Evolutionary conservation across 2,888 invertebrate genomes (phyloP), one percentile per base, ranked within the genome.

Genomic region (Kryphioiulus occultus): DNA sequence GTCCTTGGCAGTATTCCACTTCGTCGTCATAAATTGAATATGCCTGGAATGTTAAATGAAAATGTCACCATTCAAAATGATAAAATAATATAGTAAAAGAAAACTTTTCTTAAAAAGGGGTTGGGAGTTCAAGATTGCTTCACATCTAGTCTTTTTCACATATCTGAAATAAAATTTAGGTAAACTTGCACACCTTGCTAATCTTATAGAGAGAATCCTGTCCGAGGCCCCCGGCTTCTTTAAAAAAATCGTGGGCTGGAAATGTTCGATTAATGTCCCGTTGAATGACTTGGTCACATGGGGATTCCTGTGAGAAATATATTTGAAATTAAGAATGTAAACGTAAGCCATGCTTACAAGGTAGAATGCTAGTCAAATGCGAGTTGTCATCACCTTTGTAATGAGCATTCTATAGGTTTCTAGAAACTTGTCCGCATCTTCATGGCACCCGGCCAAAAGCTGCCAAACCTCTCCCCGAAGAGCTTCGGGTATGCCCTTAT

Each of bases 1-100:
- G 94, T 9, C 99, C 99, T 93, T 99, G 99, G 92, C 99, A 99
- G 93, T 99, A 99, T 88, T 98, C 98, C 89, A 99, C 97, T 93
- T 99, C 99, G 88, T 95, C 95, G 92, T 99, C 99, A 92, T 98
- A 96, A 12, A 99, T 96, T 1, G 99, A 98, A 93, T 99, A 99
- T 0, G 99, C 99, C 92, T 98, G 82, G 44, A 88, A 89, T 10
- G 22, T 17, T 44, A 78, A 26, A 78, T 68, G 12, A 3, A 22
- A 87, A 82, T 19, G 78, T 7, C 30, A 78, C 35, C 35, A 5
- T 78, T 78, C 7, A 35, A 35, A 35, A 35, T 35, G 3, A 35
- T 35, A 2, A 35, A 7, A 2, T 2, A 2, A 35, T 7, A 35
- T 35, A 35, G 35, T 2, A 2, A 35, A 4, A 4, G 7, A 4